A percentile compares a stretch with the other conserved stretches of the same genome.
phyloP scores from a whole-genome alignment of 2,113 vertebrate genomes.

The Onychostoma macrolepis region DNA sequence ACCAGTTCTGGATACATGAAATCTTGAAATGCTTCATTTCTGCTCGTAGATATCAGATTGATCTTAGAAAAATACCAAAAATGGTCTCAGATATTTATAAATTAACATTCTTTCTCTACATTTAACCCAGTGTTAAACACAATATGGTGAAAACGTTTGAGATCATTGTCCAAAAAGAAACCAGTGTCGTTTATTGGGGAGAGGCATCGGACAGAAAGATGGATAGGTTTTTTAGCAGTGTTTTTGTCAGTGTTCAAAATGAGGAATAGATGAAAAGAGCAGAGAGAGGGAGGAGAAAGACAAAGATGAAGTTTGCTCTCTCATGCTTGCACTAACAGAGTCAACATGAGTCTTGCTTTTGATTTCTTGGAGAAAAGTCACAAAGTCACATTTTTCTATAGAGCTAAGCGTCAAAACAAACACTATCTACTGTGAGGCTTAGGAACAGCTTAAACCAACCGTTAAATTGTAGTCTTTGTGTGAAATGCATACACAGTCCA shows the following conservation, averaged over 20 bases:
- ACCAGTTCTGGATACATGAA: background rate
- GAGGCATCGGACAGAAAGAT: background rate
- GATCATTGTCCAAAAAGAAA: slow-evolving; percentile 70
- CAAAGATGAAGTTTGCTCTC: slow-evolving; percentile 35
- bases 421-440: background rate
- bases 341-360: slow-evolving; percentile 31
- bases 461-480: background rate
- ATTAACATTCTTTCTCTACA: background rate
- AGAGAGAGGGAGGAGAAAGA: slow-evolving; percentile 16
- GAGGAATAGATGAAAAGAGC: slow-evolving; percentile 26
- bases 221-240: background rate
- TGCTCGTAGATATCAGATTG: background rate
- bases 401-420: slow-evolving; percentile 8
- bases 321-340: slow-evolving; percentile 10
- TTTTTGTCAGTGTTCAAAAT: slow-evolving; percentile 28
- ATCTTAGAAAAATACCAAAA: background rate
- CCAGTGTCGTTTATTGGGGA: slow-evolving; percentile 61
- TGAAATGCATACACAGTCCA: background rate
- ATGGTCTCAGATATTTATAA: background rate
- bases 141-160: slow-evolving; percentile 60
- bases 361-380: slow-evolving; percentile 19
- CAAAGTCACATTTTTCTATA: background rate
- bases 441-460: background rate
- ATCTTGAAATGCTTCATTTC: background rate
- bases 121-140: background rate